Conservation (phyloP, 2,797 vertebrate genomes). For the Pteropus rufus region DNA sequence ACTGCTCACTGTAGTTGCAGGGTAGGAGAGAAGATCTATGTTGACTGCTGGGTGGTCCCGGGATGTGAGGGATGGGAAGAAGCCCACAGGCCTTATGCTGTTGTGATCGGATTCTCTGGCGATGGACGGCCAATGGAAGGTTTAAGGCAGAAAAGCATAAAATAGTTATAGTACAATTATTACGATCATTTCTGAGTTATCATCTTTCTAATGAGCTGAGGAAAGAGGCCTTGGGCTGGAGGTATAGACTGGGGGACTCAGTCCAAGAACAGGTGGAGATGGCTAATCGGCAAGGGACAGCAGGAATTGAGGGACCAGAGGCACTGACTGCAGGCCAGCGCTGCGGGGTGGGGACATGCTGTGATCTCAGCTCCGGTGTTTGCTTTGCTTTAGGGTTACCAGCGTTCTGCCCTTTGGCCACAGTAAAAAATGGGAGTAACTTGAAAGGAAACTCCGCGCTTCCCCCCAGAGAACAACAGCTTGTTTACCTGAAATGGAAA, state of each 20-base stretch:
- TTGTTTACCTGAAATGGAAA: conserved; percentile 61
- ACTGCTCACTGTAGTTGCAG: too few relatives aligned
- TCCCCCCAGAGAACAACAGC: background rate
- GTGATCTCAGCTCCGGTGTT: background rate
- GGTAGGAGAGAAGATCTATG: background rate
- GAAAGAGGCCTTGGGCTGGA: background rate
- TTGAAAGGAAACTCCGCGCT: conserved; percentile 32
- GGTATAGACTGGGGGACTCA: background rate
- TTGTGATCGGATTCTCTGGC: background rate
- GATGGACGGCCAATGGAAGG: background rate
- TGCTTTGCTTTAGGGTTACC: background rate
- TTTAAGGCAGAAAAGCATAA: background rate
- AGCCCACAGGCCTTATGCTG: background rate
- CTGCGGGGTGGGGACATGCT: background rate
- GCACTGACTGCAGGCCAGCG: background rate
- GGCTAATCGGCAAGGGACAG: background rate
- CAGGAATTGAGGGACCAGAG: background rate
- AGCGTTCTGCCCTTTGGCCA: background rate
- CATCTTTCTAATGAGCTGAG: background rate
- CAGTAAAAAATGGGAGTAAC: conserved; percentile 24
- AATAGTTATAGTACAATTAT: background rate
- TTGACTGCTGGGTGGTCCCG: too few relatives aligned
- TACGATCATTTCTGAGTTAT: background rate
- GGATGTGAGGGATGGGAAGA: background rate
- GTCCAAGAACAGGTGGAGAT: background rate